These are phyloP conservation scores for Dipodomys stephensi DNA, from an alignment of 2,113 vertebrate genomes.

Conservation along the genomic window DNA sequence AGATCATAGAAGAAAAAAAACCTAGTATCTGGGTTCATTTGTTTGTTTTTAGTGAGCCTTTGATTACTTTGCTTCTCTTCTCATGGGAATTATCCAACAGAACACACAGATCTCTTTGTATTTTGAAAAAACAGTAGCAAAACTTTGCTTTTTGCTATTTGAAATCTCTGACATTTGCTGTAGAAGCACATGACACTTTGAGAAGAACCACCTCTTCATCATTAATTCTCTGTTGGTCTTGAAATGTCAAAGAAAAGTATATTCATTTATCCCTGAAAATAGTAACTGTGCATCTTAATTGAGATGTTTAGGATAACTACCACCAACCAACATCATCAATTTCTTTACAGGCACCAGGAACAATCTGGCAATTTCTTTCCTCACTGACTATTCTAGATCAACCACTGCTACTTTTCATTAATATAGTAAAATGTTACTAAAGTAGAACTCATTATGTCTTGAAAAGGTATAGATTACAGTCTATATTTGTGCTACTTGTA, in stretches of 20 bases:
- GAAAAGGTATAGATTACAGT: not conserved
- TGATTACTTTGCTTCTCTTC: not conserved
- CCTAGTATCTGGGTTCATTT: not conserved
- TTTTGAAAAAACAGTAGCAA: not conserved
- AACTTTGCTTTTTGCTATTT: not conserved
- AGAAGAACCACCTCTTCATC: not conserved
- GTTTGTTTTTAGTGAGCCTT: not conserved
- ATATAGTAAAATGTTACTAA: not conserved
- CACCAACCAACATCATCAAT: not conserved
- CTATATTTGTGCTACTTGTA: not conserved
- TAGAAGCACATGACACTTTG: not conserved
- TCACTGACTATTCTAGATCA: not conserved
- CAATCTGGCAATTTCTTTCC: not conserved
- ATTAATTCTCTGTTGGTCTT: conserved; percentile 29
- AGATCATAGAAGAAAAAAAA: not conserved
- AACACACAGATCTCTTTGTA: not conserved
- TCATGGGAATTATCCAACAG: not conserved
- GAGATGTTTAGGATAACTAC: not conserved
- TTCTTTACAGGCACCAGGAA: not conserved
- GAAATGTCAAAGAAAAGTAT: not conserved
- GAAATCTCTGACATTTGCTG: not conserved
- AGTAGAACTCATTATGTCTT: not conserved
- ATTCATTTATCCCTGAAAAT: conserved; percentile 43
- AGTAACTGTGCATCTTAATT: not conserved
- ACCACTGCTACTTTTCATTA: not conserved